These are phyloP conservation scores for Actias luna DNA, from an alignment of 2,888 invertebrate species.

Conservation along the genomic window DNA sequence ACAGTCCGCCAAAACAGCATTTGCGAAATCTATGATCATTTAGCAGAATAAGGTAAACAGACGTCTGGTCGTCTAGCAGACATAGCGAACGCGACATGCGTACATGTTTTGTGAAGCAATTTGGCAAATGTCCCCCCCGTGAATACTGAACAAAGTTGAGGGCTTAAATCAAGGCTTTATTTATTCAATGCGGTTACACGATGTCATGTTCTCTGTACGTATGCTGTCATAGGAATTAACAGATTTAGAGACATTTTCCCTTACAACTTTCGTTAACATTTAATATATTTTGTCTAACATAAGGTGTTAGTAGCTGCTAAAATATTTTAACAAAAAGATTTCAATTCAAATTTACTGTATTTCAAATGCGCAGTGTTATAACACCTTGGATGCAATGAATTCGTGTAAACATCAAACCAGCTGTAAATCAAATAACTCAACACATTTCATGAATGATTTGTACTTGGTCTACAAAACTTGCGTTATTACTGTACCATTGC, in stretches of 20 bases:
- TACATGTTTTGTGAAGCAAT: constrained; percentile 3
- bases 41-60: background rate
- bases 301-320: background rate
- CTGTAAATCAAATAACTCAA: constrained; percentile 53
- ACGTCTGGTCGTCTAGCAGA: constrained; percentile 2
- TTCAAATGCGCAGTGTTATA: background rate
- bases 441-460: constrained; percentile 67
- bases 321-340: background rate
- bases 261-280: background rate
- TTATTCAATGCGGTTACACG: constrained; percentile 35
- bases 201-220: background rate
- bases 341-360: background rate
- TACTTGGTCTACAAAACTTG: constrained; percentile 51
- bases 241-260: background rate
- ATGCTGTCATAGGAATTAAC: background rate
- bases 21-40: background rate
- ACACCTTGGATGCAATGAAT: constrained; percentile 44
- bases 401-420: constrained; percentile 41
- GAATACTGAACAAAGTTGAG: constrained; percentile 34
- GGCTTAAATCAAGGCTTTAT: constrained; percentile 37
- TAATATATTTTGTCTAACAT: background rate
- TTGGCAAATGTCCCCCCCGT: constrained; percentile 19
- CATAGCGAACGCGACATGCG: background rate
- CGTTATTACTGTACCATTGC: constrained; percentile 27
- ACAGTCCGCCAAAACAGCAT: background rate